Evolutionary conservation across 2,888 invertebrate genomes (phyloP).

Genomic region (Anaspis maculata): DNA sequence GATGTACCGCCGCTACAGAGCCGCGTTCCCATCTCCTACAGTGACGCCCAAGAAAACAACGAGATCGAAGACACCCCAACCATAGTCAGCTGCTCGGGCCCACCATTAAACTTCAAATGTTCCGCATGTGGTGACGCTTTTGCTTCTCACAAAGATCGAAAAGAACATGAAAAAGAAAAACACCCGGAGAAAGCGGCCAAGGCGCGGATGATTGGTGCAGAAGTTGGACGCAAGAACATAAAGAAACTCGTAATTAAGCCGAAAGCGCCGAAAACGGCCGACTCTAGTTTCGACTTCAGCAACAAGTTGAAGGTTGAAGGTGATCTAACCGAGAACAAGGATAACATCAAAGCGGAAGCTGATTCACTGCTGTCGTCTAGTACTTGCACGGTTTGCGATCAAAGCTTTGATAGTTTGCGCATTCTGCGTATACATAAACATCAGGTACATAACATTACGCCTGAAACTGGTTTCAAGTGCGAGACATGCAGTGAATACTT

Average conservation of each 20-base stretch:
- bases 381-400: constrained; percentile 33
- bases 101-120: constrained; percentile 48
- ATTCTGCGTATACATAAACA: constrained; percentile 43
- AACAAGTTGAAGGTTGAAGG: constrained; percentile 31
- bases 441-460: constrained; percentile 44
- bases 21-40: constrained; percentile 38
- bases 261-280: constrained; percentile 27
- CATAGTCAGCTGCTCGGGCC: constrained; percentile 35
- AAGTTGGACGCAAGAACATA: constrained; percentile 30
- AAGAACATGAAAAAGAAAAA: constrained; percentile 50
- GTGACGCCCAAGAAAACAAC: constrained; percentile 14
- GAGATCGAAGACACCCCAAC: constrained; percentile 28
- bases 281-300: constrained; percentile 40
- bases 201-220: constrained; percentile 27
- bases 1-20: constrained; percentile 31
- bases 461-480: constrained; percentile 42
- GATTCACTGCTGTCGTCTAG: too few relatives aligned
- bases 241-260: constrained; percentile 34
- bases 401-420: constrained; percentile 26
- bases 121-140: constrained; percentile 51
- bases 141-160: constrained; percentile 53
- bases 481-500: constrained; percentile 60
- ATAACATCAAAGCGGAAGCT: constrained; percentile 21
- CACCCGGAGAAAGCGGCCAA: constrained; percentile 43
- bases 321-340: constrained; percentile 24